Base-by-base conservation (phyloP, 2,113 vertebrate species). In the Echinops telfairi region DNA sequence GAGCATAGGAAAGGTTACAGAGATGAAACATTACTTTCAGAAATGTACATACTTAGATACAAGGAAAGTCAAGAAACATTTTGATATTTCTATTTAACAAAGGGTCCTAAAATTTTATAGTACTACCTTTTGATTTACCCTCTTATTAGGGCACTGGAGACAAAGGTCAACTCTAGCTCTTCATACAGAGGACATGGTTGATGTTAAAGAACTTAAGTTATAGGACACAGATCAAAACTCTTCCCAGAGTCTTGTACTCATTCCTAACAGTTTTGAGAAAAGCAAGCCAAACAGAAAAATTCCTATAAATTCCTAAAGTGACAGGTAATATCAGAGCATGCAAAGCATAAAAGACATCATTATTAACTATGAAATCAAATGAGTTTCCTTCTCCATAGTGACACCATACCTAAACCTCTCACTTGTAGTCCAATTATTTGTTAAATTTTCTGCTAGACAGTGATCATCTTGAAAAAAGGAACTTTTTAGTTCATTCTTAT, bases 201-300 rank as follows among this genome's bases (percentile, higher is more conserved):
- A 31, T 70, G 86, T 22, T 88, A 60, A 53, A 82, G 62, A 83
- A 70, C 9, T 62, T 73, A 88, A 66, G 47, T 20, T 89, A 68
- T 8, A 88, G 0, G 15, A 85, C 19, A 88, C 1, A 40, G 58
- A 84, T 58, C 31, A 78, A 93, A 95, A 57, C 83, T 88, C 80
- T 33, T 47, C 73, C 57, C 40, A 77, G 57, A 85, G 23, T 75
- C 88, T 53, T 86, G 17, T 17, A 58, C 70, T 89, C 38, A 82
- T 43, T 89, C 83, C 62, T 43, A 89, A 85, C 81, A 90, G 88
- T 29, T 22, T 70, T 75, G 15, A 83, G 68, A 76, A 71, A 83
- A 94, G 84, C 36, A 86, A 10, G n/a, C 16, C 43, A 80, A 77
- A 95, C 9, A 71, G 79, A 90, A 92, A 53, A 86, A 84, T 89